These are phyloP conservation scores for Hirtodrosophila confusa DNA, from an alignment of 2,888 invertebrate genomes.

Conservation along the genomic window DNA sequence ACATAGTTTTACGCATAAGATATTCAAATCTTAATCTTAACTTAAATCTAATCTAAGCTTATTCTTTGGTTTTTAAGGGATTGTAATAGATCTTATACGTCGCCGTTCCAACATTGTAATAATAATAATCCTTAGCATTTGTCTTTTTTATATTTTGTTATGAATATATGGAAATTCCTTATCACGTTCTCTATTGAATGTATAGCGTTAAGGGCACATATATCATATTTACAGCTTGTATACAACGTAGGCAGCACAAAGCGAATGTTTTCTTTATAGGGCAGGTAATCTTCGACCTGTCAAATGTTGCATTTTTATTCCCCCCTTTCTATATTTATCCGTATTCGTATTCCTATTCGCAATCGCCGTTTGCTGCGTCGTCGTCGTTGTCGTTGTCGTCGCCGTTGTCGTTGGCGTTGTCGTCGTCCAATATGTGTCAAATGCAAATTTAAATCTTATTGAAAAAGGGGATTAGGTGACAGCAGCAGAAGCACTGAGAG, in stretches of 20 bases:
- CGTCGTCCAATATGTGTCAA: constrained; percentile 81
- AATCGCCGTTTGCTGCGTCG: constrained; percentile 44
- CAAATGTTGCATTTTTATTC: constrained; percentile 59
- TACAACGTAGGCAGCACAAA: constrained; percentile 1
- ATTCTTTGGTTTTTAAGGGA: too few species aligned
- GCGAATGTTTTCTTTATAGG: constrained; percentile 34
- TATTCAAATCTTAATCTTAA: too few species aligned
- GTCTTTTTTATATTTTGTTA: too few species aligned
- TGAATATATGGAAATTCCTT: too few species aligned
- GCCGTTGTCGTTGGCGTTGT: constrained; percentile 42
- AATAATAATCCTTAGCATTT: too few species aligned
- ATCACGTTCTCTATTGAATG: too few species aligned
- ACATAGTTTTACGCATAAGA: too few species aligned
- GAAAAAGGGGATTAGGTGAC: constrained; percentile 80
- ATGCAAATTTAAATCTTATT: constrained; percentile 81
- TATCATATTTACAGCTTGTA: constrained; percentile 3
- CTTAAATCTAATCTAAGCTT: too few species aligned
- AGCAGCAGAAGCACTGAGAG: constrained; percentile 62
- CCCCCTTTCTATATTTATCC: constrained; percentile 48
- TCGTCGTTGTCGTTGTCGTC: constrained; percentile 4
- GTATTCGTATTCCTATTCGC: constrained; percentile 27
- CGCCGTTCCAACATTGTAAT: too few species aligned
- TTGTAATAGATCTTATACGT: too few species aligned
- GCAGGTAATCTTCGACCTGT: constrained; percentile 57
- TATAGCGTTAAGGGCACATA: too few species aligned